Evolutionary conservation across 2,888 invertebrate species (phyloP), one percentile per base, ranked within the genome.

Genomic region (Megamerina dolium): DNA sequence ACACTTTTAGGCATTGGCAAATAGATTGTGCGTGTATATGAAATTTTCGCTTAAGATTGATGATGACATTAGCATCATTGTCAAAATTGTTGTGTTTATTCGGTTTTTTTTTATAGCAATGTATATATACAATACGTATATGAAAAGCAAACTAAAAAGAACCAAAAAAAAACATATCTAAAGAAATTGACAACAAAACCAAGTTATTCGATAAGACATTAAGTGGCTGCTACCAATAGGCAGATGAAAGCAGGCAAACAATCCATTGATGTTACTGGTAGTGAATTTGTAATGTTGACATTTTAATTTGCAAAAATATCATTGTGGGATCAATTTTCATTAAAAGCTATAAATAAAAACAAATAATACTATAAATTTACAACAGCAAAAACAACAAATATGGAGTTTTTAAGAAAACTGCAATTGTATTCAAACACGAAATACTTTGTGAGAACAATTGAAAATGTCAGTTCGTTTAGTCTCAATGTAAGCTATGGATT

Each of bases 41-140:
- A 46, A 55, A 49, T 50, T 60, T 58, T 49, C 41, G 50, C 57
- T 51, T 57, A 65, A 65, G 64, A 65, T 65, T 66, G 64, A 65
- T 65, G 64, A 66, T 65, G 64, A 66, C 66, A 66, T 65, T 66
- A 66, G 64, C 66, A 66, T 63, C 66, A 62, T 64, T 66, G 63
- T 60, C 59, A 55, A 57, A 53, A 55, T 60, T 58, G 54, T 40
- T 34, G 39, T 44, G 37, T 37, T 43, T 38, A 43, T 43, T 37
- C 26, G 29, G 19, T 39, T 39, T 10, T 36, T 20, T 23, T 4
- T 4, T 33, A 35, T 26, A 20, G 19, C 19, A 9, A 40, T 18
- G 12, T 12, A 35, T 16, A 5, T 29, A 29, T 14, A 14, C 29
- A 26, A 36, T 14, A 13, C 37, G 37, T 12, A n/a, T n/a, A n/a